Conservation (phyloP, 2,113 vertebrate species). For the Syngnathus floridae region DNA sequence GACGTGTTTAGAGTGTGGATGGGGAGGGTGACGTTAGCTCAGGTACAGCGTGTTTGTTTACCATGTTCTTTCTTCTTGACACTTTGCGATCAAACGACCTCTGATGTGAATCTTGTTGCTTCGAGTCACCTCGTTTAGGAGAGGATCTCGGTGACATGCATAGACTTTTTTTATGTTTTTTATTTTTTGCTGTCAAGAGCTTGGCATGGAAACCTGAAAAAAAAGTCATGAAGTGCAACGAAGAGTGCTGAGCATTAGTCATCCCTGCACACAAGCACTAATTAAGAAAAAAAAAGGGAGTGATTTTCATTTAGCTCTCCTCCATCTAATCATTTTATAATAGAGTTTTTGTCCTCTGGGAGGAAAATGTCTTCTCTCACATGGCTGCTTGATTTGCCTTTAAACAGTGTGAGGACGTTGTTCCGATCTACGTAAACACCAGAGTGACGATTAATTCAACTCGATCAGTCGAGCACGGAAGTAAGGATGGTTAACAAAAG, state of each 20-base stretch:
- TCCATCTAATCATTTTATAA: slow-evolving; percentile 2
- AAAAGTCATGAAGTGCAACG: neutral
- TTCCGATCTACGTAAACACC: neutral
- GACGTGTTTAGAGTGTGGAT: neutral
- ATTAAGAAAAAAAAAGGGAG: neutral
- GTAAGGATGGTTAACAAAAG: neutral
- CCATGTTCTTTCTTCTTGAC: neutral
- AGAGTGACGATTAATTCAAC: neutral
- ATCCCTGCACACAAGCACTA: neutral
- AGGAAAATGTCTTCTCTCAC: slow-evolving; percentile 1
- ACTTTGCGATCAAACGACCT: neutral
- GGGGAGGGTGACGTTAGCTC: neutral
- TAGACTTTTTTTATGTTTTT: neutral
- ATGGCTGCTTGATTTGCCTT: neutral
- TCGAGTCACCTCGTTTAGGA: neutral
- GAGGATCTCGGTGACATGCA: neutral
- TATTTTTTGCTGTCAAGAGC: neutral
- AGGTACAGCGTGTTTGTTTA: neutral
- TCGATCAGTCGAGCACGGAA: neutral
- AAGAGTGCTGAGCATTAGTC: neutral
- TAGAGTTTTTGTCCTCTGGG: neutral
- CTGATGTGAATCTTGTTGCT: neutral
- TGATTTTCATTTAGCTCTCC: slow-evolving; percentile 7
- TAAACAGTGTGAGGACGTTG: neutral
- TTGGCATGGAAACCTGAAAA: neutral